Conservation (phyloP, 2,113 vertebrate species). For the Onychorhynchus coronatus region DNA sequence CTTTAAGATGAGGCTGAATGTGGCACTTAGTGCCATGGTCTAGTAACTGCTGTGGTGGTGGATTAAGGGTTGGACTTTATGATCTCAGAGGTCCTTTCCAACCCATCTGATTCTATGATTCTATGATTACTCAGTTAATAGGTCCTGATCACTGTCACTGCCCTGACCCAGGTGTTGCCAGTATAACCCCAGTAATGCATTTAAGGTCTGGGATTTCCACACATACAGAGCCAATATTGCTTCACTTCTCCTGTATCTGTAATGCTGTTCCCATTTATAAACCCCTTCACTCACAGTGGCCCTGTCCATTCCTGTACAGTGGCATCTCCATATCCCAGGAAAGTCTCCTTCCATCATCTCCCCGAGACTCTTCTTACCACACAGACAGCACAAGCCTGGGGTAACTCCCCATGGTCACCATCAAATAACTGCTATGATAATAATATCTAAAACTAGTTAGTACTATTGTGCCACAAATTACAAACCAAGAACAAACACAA, state of each 20-base stretch:
- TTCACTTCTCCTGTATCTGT: not conserved
- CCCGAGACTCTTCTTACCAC: not conserved
- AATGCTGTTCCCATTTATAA: not conserved
- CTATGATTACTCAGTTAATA: not conserved
- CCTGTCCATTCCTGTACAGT: not conserved
- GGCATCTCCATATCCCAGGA: not conserved
- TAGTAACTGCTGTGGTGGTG: too few species aligned
- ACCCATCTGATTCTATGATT: too few species aligned
- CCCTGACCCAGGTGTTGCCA: not conserved
- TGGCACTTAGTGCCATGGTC: too few species aligned
- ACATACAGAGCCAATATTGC: not conserved
- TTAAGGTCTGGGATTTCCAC: not conserved
- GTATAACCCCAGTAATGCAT: not conserved
- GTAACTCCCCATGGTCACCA: not conserved
- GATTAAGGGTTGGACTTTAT: too few species aligned
- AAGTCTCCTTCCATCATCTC: not conserved
- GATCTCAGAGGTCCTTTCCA: too few species aligned
- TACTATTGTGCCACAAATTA: not conserved
- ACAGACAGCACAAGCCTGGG: fast-evolving
- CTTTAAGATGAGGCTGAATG: too few species aligned
- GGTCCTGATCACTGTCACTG: not conserved
- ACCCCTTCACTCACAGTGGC: not conserved
- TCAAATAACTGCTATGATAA: not conserved
- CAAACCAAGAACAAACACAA: not conserved
- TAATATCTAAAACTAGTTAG: not conserved